A percentile compares a stretch with the other conserved stretches of the same genome.
phyloP scores from a whole-genome alignment of 2,113 vertebrate species.

The Phocoena sinus region DNA sequence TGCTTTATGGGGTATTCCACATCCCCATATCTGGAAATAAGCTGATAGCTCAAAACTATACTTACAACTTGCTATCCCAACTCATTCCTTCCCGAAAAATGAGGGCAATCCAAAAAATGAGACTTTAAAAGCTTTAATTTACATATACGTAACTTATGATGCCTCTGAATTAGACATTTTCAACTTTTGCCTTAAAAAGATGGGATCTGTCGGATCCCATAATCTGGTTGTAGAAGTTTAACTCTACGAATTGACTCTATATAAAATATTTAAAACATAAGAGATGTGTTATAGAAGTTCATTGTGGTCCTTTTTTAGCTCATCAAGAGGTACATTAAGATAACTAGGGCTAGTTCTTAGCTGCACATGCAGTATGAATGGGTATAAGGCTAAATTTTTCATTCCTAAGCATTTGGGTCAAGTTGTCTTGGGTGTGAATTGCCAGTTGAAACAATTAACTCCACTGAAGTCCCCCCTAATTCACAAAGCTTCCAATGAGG shows the following conservation, averaged over 20 bases:
- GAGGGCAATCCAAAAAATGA: slow-evolving; percentile 26
- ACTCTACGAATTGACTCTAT: slow-evolving; percentile 31
- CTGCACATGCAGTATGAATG: slow-evolving; percentile 8
- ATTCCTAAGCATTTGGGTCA: slow-evolving; percentile 37
- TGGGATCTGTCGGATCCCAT: slow-evolving; percentile 35
- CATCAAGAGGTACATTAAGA: slow-evolving; percentile 16
- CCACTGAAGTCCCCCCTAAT: neutral
- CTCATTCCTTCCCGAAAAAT: slow-evolving; percentile 1
- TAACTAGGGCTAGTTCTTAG: neutral
- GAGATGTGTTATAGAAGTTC: slow-evolving; percentile 18
- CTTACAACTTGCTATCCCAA: neutral
- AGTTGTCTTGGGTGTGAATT: neutral
- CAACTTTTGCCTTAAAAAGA: slow-evolving; percentile 13
- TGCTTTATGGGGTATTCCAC: neutral
- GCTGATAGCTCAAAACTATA: neutral
- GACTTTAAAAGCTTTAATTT: neutral
- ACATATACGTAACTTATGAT: slow-evolving; percentile 46
- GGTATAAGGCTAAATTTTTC: slow-evolving; percentile 31
- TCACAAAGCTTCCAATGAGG: neutral
- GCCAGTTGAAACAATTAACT: neutral
- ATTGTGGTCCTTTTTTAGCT: slow-evolving; percentile 32
- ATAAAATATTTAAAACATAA: slow-evolving; percentile 63
- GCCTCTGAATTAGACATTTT: slow-evolving; percentile 43
- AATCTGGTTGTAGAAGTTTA: slow-evolving; percentile 36
- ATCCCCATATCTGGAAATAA: neutral